A percentile compares a stretch with the other conserved stretches of the same genome.
These are phyloP conservation scores for Clostera curtula DNA, from an alignment of 2,888 invertebrate species.

Conservation along the genomic window DNA sequence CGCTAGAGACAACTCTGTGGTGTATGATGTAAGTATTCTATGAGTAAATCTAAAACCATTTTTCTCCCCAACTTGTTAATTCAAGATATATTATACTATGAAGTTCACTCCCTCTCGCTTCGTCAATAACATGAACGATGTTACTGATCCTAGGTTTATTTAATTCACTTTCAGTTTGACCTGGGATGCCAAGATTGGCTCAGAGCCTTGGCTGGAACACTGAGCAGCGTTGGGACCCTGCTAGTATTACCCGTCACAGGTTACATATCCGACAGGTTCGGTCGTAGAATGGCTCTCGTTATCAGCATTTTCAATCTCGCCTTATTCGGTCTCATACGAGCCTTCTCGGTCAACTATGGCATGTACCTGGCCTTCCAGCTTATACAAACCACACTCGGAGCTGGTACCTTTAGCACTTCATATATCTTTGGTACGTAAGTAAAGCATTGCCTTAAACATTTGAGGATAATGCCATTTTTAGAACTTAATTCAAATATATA, in stretches of 20 bases:
- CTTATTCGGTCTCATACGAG: conserved; percentile 64
- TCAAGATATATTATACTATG: too few species aligned
- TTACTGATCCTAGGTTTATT: not conserved
- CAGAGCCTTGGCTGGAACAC: conserved; percentile 80
- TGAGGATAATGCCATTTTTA: too few species aligned
- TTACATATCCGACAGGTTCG: conserved; percentile 79
- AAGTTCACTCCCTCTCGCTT: too few species aligned
- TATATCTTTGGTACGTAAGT: conserved; percentile 51
- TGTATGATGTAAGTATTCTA: conserved; percentile 46
- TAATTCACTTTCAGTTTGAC: conserved; percentile 67
- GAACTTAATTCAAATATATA: too few species aligned
- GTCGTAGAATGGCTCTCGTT: conserved; percentile 66
- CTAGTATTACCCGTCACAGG: conserved; percentile 81
- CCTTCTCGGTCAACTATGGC: conserved; percentile 71
- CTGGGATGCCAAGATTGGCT: conserved; percentile 81
- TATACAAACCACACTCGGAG: conserved; percentile 67
- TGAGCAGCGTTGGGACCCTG: conserved; percentile 81
- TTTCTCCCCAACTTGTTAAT: too few species aligned
- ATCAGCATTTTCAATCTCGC: conserved; percentile 57
- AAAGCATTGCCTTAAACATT: not conserved
- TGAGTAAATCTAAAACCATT: not conserved
- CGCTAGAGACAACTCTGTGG: conserved; percentile 46
- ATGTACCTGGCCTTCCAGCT: conserved; percentile 71
- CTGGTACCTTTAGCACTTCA: conserved; percentile 69
- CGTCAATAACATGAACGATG: not conserved